A percentile compares a stretch with the other conserved stretches of the same genome.
Conservation (phyloP, 2,113 vertebrate genomes). For the Ceratotherium simum region DNA sequence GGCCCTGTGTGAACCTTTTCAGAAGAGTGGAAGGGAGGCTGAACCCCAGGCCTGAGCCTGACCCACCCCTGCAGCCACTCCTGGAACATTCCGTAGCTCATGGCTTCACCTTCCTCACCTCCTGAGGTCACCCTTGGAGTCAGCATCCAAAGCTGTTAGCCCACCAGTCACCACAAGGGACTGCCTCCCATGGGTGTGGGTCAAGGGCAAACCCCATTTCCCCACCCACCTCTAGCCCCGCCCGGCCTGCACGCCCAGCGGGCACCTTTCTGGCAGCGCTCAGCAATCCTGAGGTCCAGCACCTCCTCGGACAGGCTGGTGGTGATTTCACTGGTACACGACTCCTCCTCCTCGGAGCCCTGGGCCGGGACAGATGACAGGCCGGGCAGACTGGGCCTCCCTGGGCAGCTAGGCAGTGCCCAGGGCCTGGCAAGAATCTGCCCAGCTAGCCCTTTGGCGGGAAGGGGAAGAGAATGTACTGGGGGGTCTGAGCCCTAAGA, state of each 20-base stretch:
- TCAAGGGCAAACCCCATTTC: background rate
- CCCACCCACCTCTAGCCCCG: background rate
- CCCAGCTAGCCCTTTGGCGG: constrained; percentile 42
- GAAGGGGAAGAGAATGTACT: constrained; percentile 21
- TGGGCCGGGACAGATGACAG: constrained; percentile 74
- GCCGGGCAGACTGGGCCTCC: constrained; percentile 23
- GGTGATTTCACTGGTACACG: constrained; percentile 92
- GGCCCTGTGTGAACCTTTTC: background rate
- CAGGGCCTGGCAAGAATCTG: constrained; percentile 64
- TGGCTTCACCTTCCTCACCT: background rate
- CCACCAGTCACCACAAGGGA: background rate
- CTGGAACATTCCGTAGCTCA: background rate
- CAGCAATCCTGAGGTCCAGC: constrained; percentile 82
- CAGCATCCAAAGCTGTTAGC: background rate
- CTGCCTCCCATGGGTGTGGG: background rate
- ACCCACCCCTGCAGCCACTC: background rate
- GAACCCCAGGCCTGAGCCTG: background rate
- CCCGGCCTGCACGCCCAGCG: background rate
- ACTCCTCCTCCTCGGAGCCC: constrained; percentile 93
- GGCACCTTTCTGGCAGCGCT: constrained; percentile 81
- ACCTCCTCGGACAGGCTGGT: constrained; percentile 89
- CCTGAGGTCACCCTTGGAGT: background rate
- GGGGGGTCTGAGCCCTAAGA: background rate
- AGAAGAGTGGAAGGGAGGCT: background rate
- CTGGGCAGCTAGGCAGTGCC: constrained; percentile 63